Evolutionary conservation across 30 jellyfish, hydroid and myxozoan species (phyloP).

Genomic region (Phacellophora camtschatica): DNA sequence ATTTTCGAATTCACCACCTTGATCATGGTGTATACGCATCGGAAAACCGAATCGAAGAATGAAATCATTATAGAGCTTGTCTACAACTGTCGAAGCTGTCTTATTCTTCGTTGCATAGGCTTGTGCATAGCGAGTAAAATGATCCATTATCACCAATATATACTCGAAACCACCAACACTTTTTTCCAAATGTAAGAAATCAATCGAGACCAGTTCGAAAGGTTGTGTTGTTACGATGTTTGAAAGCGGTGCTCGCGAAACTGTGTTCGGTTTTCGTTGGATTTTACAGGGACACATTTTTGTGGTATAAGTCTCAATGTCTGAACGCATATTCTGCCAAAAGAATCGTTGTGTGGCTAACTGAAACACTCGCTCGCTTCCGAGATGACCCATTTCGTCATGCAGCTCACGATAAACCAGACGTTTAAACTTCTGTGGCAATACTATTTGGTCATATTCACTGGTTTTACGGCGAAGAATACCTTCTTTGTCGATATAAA

Average conservation of each 20-base stretch:
- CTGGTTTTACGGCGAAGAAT: slow-evolving; percentile 20
- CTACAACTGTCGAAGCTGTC: slow-evolving; percentile 24
- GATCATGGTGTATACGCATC: slow-evolving; percentile 27
- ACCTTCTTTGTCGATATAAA: slow-evolving; percentile 24
- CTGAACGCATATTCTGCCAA: slow-evolving; percentile 60
- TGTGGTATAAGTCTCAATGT: slow-evolving; percentile 10
- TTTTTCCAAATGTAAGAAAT: slow-evolving; percentile 32
- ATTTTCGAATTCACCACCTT: slow-evolving; percentile 50
- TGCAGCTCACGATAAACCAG: slow-evolving; percentile 40
- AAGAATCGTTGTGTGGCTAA: slow-evolving; percentile 52
- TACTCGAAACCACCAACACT: slow-evolving; percentile 3
- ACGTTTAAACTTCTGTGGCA: slow-evolving; percentile 19
- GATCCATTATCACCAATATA: slow-evolving; percentile 48
- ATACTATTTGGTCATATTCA: slow-evolving; percentile 33
- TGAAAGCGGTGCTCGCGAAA: slow-evolving; percentile 19
- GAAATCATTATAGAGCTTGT: slow-evolving; percentile 22
- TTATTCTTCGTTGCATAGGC: slow-evolving; percentile 56
- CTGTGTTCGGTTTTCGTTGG: slow-evolving; percentile 3
- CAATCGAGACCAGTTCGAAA: slow-evolving; percentile 35
- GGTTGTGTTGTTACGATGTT: slow-evolving; percentile 37
- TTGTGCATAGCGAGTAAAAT: slow-evolving; percentile 27
- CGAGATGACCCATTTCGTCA: slow-evolving; percentile 43
- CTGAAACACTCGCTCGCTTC: slow-evolving; percentile 56
- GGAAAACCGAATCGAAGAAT: slow-evolving; percentile 56
- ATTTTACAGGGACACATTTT: slow-evolving; percentile 19